Percentiles rank a stretch among this genome's conserved stretches.
Evolutionary conservation across 2,797 vertebrate species (phyloP).

Genomic region (Morelia viridis): DNA sequence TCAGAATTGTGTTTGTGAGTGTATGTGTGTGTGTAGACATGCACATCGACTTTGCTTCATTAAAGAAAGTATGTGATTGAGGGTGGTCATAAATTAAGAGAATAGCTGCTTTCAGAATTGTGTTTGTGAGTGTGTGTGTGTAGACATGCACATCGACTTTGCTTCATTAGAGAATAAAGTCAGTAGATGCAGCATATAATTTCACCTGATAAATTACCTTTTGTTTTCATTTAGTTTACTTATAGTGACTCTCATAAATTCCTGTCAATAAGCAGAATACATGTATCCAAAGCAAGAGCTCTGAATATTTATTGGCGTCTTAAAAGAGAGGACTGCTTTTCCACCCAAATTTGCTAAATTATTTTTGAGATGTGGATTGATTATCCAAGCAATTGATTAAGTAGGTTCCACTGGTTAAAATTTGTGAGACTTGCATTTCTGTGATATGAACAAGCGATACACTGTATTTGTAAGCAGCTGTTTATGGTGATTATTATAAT

Average conservation of each 20-base stretch:
- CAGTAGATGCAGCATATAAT: not conserved
- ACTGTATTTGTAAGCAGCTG: not conserved
- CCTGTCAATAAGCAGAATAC: not conserved
- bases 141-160: not conserved
- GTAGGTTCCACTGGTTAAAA: not conserved
- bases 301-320: not conserved
- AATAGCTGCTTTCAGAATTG: not conserved
- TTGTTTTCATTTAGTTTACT: not conserved
- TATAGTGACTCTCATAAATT: not conserved
- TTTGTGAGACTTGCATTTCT: not conserved
- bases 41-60: no score
- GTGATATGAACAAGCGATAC: not conserved
- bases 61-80: not conserved
- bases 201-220: slow-evolving; percentile 1
- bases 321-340: not conserved
- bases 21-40: no score
- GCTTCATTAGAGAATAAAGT: not conserved
- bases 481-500: not conserved
- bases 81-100: not conserved
- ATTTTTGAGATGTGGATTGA: not conserved
- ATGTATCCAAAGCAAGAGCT: not conserved
- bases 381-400: not conserved
- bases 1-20: not conserved
- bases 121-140: not conserved
- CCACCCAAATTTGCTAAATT: not conserved